Base-by-base conservation (phyloP, 2,113 vertebrate genomes). In the Caranx melampygus region DNA sequence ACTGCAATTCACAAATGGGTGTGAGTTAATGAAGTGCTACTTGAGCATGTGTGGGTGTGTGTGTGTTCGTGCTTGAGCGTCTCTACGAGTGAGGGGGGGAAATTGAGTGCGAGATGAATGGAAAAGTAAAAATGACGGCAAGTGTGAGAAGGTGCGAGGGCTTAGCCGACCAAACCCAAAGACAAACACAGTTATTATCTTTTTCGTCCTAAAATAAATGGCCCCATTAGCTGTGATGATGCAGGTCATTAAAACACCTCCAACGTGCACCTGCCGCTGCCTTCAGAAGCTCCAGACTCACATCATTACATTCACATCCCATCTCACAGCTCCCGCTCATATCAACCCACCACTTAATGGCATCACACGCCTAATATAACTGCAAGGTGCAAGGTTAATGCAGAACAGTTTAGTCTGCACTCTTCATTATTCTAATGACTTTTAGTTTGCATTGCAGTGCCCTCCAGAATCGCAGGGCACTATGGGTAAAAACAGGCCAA, bases 321-420 rank as follows among this genome's bases (percentile, higher is more conserved):
- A 33, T 84, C 78, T 78, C 73, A 21, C 78, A n/a, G 82, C 81
- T 51, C 85, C 55, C 61, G 52, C 76, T 83, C 84, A 74, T 61
- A 77, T 78, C 78, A 79, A 5, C 75, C 78, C 80, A 47, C 65
- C 51, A 42, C 77, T 75, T 85, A 79, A 89, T 69, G 70, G 77
- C 77, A 66, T 75, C 77, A 75, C 76, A 85, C 82, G 66, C 73
- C 80, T 83, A 31, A 83, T 78, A 78, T 69, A 72, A 85, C 80
- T 58, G 75, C 68, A 21, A 90, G 88, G 85, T 79, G 81, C 67
- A 74, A 82, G 83, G 86, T 88, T 82, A 86, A 81, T 83, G 85
- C 49, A 20, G 26, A 66, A 34, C 14, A 75, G 77, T 81, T 85
- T 62, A 70, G 66, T 13, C 52, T 47, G 73, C 65, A 31, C 70